Base-by-base conservation (phyloP, 2,888 invertebrate genomes). In the Agrochola litura region DNA sequence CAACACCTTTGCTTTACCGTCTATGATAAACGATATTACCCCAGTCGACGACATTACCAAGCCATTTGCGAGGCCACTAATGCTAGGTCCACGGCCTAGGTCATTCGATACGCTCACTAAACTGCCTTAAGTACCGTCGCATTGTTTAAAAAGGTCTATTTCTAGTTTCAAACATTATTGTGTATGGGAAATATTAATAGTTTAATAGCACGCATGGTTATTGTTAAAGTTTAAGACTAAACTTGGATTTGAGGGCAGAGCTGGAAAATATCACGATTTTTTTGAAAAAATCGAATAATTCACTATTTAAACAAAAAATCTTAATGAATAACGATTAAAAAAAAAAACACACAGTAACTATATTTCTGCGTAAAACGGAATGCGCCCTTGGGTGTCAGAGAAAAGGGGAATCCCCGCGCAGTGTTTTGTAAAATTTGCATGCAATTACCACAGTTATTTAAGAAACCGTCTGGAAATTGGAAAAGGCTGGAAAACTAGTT, bases 81-180 rank as follows among this genome's bases (percentile, higher is more conserved):
- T 46, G 66, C 37, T 49, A 64, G 58, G 63, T 54, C 65, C 56
- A 58, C 52, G 60, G 71, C 76, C 76, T 78, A 73, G 81, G 78
- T 77, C 64, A 79, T 82, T 81, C 61, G 81, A 78, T 66, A 79
- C 70, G 74, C 74, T 63, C 30, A 67, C 84, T 77, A 37, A 76
- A 77, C 30, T 58, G 54, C 65, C 30, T 14, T 60, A 75, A 81
- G 68, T 66, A 80, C 72, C 67, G 76, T 71, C 86, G 60, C 76
- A 76, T 82, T 85, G 86, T 80, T 81, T 69, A 58, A 74, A 78
- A 43, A 70, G 60, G 25, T 63, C 82, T 86, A 87, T 87, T 85
- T 83, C 74, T 77, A 79, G 75, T 41, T 77, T 77, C 71, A 77
- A 86, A 73, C 83, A 79, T 78, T 67, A 76, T 74, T 74, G 81